phyloP scores from a whole-genome alignment of 2,113 vertebrate genomes.

The Antechinus flavipes region DNA sequence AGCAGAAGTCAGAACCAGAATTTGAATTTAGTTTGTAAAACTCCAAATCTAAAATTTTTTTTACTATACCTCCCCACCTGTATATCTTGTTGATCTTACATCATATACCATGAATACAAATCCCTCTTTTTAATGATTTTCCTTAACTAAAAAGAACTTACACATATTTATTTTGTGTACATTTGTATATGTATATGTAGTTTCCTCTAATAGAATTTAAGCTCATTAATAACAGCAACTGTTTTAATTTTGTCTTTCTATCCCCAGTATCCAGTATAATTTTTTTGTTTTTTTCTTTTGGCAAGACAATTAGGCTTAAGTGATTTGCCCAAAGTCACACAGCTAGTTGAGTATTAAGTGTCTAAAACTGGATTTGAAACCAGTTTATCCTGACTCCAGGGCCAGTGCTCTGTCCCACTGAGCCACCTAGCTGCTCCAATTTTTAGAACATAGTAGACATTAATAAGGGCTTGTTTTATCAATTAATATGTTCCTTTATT shows the following conservation, averaged over 20 bases:
- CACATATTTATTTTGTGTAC: not conserved
- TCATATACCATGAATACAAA: not conserved
- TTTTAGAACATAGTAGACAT: not conserved
- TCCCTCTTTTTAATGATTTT: not conserved
- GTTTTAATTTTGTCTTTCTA: not conserved
- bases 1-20: not conserved
- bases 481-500: not conserved
- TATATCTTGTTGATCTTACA: not conserved
- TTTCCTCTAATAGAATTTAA: not conserved
- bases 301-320: too few relatives aligned
- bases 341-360: too few relatives aligned
- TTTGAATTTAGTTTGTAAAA: not conserved
- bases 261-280: not conserved
- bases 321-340: too few relatives aligned
- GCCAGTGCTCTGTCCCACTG: too few relatives aligned
- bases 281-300: too few relatives aligned
- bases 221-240: not conserved
- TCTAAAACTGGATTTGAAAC: too few relatives aligned
- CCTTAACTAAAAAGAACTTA: not conserved
- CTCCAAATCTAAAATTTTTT: not conserved
- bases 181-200: not conserved
- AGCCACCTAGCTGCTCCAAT: not conserved
- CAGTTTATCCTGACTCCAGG: too few relatives aligned
- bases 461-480: not conserved
- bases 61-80: not conserved